Evolutionary conservation across 2,888 invertebrate genomes (phyloP).

Genomic region (Nomada lathburiana): DNA sequence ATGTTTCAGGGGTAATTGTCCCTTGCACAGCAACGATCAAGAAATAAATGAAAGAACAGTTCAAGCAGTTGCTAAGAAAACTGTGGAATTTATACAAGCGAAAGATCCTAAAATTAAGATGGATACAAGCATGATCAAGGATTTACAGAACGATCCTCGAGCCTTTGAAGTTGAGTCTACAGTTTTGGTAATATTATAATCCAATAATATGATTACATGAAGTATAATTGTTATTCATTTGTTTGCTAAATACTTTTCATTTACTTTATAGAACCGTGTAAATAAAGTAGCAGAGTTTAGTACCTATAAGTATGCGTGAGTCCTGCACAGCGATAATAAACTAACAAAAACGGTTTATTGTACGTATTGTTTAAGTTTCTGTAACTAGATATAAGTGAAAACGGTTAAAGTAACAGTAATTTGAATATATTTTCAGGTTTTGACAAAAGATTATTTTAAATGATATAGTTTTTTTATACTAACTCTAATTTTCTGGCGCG

Average conservation of each 20-base stretch:
- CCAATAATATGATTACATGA: neutral
- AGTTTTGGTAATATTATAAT: slow-evolving; percentile 61
- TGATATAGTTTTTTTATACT: too few relatives aligned
- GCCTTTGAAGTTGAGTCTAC: slow-evolving; percentile 50
- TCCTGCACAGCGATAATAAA: neutral
- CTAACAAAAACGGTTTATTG: neutral
- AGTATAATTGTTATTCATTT: neutral
- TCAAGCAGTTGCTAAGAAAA: slow-evolving; percentile 81
- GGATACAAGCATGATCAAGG: slow-evolving; percentile 72
- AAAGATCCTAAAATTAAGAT: slow-evolving; percentile 80
- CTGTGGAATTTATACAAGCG: slow-evolving; percentile 80
- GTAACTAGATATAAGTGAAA: neutral
- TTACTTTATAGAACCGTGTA: slow-evolving; percentile 31
- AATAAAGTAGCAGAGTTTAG: neutral
- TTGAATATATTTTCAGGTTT: neutral
- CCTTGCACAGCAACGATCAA: slow-evolving; percentile 83
- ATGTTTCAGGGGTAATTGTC: slow-evolving; percentile 80
- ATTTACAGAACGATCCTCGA: slow-evolving; percentile 64
- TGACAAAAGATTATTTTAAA: too few relatives aligned
- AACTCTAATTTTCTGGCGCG: too few relatives aligned
- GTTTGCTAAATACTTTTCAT: slow-evolving; percentile 9
- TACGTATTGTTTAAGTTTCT: neutral
- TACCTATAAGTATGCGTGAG: neutral
- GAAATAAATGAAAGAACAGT: slow-evolving; percentile 82
- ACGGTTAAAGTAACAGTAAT: neutral